Percentiles rank a stretch among this genome's conserved stretches.
These are phyloP conservation scores for Euthynnus affinis DNA, from an alignment of 2,797 vertebrate species.

Conservation along the genomic window DNA sequence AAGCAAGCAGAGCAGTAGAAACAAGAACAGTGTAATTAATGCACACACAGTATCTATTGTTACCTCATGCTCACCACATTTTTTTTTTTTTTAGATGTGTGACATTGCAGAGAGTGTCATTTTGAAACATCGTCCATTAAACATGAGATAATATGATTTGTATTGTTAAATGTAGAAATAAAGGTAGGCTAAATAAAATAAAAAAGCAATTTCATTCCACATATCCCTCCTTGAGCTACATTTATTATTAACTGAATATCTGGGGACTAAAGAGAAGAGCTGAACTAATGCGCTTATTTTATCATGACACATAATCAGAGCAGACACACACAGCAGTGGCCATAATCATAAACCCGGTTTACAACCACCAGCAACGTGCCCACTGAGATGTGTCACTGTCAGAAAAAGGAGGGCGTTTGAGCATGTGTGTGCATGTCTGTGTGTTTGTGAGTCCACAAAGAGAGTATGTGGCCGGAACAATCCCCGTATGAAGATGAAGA, in stretches of 20 bases:
- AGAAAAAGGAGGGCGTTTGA: not conserved
- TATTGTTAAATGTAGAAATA: not conserved
- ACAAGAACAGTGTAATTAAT: not conserved
- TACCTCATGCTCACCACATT: not conserved
- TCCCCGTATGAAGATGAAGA: slow-evolving; percentile 45
- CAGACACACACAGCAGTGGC: slow-evolving; percentile 32
- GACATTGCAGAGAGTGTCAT: not conserved
- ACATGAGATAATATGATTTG: not conserved
- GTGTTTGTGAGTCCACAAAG: slow-evolving; percentile 42
- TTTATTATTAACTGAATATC: not conserved
- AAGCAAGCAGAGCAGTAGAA: slow-evolving; percentile 21
- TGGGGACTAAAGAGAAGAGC: not conserved
- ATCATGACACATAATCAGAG: slow-evolving; percentile 49
- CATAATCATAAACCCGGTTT: slow-evolving; percentile 47
- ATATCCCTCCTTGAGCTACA: not conserved
- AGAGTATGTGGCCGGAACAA: slow-evolving; percentile 34
- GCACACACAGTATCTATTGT: not conserved
- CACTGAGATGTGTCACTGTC: slow-evolving; percentile 33
- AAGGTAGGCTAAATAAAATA: not conserved
- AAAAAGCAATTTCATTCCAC: not conserved
- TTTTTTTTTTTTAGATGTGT: not conserved
- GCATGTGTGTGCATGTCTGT: slow-evolving; percentile 12
- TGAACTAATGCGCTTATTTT: slow-evolving; percentile 19
- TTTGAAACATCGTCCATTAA: not conserved
- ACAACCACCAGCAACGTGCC: slow-evolving; percentile 27